A percentile compares a stretch with the other conserved stretches of the same genome.
Evolutionary conservation across 2,797 vertebrate genomes (phyloP).

Genomic region (Spheniscus humboldti): DNA sequence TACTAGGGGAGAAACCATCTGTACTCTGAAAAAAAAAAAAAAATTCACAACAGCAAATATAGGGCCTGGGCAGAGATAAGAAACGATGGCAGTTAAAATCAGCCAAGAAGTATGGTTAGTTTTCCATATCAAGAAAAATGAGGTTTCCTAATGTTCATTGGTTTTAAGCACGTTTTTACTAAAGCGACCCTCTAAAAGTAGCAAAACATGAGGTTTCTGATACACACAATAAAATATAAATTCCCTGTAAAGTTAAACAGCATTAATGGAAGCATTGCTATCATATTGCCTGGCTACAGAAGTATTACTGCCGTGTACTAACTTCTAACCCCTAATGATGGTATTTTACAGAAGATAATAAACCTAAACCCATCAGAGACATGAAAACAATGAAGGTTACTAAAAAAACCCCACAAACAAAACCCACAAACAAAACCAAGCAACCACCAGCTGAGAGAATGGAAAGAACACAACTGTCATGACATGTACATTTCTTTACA

Average conservation of each 20-base stretch:
- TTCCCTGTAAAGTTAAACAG: background rate
- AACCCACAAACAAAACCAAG: background rate
- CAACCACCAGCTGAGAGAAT: background rate
- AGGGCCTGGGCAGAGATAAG: background rate
- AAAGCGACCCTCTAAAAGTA: background rate
- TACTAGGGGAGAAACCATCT: background rate
- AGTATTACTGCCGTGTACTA: background rate
- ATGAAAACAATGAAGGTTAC: background rate
- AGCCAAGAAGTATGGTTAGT: background rate
- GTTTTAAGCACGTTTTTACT: background rate
- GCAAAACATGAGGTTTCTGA: background rate
- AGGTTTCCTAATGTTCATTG: background rate
- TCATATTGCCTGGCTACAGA: background rate
- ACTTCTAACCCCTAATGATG: background rate
- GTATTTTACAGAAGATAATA: conserved; percentile 15
- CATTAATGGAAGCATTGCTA: background rate
- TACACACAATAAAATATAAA: background rate
- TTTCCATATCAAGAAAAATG: background rate
- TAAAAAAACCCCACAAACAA: background rate
- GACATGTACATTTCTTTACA: fast-evolving
- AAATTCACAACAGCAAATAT: background rate
- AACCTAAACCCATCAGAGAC: conserved; percentile 13
- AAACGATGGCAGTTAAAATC: background rate
- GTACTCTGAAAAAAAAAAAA: background rate
- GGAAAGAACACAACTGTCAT: background rate